Percentiles rank a stretch among this genome's conserved stretches.
Evolutionary conservation across 2,113 vertebrate genomes (phyloP).

Genomic region (Okapia johnstoni): DNA sequence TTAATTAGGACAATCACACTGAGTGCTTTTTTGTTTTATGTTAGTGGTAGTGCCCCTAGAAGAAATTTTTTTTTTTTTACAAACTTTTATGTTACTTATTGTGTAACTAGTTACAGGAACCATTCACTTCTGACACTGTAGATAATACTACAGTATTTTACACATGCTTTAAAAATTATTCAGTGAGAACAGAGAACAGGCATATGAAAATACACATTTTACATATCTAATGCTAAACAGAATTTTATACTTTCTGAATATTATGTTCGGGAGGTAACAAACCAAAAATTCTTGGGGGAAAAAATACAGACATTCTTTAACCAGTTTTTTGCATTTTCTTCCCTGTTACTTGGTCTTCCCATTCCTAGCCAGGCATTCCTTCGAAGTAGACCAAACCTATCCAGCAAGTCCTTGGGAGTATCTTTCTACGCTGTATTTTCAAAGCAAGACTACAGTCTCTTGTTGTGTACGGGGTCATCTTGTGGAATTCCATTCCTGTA

Average conservation of each 20-base stretch:
- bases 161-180: constrained; percentile 15
- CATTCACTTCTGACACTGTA: background rate
- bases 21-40: background rate
- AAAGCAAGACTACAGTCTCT: background rate
- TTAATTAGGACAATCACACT: constrained; percentile 10
- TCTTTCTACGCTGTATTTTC: constrained; percentile 15
- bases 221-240: background rate
- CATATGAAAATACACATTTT: background rate
- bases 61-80: background rate
- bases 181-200: background rate
- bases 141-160: background rate
- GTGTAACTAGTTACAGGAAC: background rate
- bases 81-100: background rate
- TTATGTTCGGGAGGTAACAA: background rate
- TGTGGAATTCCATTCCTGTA: background rate
- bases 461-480: background rate
- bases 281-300: background rate
- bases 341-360: background rate
- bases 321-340: background rate
- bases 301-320: background rate
- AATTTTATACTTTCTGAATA: background rate
- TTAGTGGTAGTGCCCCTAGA: background rate
- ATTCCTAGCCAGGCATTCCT: background rate
- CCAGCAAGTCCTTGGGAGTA: background rate
- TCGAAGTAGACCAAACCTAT: background rate